Conservation (phyloP, 2,113 vertebrate genomes). For the Gasterosteus nipponicus region DNA sequence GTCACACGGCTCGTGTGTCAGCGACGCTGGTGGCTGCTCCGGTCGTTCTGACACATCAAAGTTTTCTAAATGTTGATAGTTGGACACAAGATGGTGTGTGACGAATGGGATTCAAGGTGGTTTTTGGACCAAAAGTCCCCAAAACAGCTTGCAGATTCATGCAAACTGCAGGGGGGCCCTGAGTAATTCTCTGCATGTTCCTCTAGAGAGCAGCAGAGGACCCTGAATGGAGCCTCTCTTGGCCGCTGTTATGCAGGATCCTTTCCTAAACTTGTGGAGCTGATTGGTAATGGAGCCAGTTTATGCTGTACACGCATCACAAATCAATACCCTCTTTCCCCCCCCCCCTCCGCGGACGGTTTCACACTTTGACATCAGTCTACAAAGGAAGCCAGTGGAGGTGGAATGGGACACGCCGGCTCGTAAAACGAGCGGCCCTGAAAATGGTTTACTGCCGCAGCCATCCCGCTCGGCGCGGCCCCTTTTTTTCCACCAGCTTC, state of each 20-base stretch:
- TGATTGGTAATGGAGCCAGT: conserved; percentile 1
- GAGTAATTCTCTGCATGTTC: neutral
- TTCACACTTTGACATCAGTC: conserved; percentile 14
- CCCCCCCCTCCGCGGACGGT: neutral
- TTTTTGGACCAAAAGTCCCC: neutral
- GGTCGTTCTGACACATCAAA: no score
- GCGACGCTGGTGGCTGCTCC: neutral
- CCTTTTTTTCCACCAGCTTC: conserved; percentile 5
- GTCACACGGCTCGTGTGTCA: neutral
- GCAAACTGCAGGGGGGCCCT: fast-evolving
- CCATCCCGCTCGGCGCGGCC: conserved; percentile 15
- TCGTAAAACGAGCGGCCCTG: conserved; percentile 51
- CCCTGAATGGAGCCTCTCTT: conserved; percentile 11
- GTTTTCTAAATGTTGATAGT: no score
- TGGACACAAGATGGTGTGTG: neutral
- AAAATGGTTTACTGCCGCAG: conserved; percentile 22
- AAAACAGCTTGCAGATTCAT: neutral
- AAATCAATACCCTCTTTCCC: conserved; percentile 37
- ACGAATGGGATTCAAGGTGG: neutral
- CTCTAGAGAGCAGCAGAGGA: conserved; percentile 72
- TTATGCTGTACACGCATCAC: conserved; percentile 30
- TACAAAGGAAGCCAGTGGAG: conserved; percentile 7
- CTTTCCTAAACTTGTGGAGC: neutral
- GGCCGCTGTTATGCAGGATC: neutral
- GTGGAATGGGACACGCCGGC: neutral